phyloP scores from a whole-genome alignment of 2,797 vertebrate species.

The Pseudochirops corinnae region DNA sequence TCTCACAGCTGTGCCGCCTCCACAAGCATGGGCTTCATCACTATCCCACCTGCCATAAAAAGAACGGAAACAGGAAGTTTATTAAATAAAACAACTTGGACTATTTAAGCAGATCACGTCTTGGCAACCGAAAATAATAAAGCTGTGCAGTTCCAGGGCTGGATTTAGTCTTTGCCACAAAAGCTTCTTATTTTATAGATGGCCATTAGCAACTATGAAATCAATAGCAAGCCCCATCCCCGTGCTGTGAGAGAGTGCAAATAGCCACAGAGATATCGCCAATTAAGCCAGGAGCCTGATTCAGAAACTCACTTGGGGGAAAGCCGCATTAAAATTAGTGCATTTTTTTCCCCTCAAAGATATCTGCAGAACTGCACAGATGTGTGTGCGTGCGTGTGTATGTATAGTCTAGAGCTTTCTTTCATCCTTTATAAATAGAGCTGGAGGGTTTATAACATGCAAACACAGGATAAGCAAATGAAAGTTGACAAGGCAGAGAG shows the following conservation, averaged over 20 bases:
- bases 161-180: constrained; percentile 82
- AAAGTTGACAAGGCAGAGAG: not conserved
- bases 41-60: constrained; percentile 33
- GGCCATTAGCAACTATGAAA: constrained; percentile 76
- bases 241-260: constrained; percentile 57
- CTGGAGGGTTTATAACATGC: constrained; percentile 25
- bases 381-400: not conserved
- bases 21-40: not conserved
- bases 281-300: not conserved
- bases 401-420: not conserved
- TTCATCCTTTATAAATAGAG: constrained; percentile 60
- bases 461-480: constrained; percentile 22
- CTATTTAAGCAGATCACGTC: constrained; percentile 71
- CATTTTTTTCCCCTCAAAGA: not conserved
- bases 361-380: not conserved
- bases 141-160: constrained; percentile 63
- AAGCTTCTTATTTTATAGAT: constrained; percentile 77
- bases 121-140: constrained; percentile 64
- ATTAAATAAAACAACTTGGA: constrained; percentile 67
- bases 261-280: not conserved
- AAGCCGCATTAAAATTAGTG: not conserved
- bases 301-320: not conserved
- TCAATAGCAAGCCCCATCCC: constrained; percentile 68
- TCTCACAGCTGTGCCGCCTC: accelerated
- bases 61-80: constrained; percentile 56